A percentile compares a stretch with the other conserved stretches of the same genome.
Evolutionary conservation across 2,797 vertebrate species (phyloP).

Genomic region (Lithobates sylvaticus): DNA sequence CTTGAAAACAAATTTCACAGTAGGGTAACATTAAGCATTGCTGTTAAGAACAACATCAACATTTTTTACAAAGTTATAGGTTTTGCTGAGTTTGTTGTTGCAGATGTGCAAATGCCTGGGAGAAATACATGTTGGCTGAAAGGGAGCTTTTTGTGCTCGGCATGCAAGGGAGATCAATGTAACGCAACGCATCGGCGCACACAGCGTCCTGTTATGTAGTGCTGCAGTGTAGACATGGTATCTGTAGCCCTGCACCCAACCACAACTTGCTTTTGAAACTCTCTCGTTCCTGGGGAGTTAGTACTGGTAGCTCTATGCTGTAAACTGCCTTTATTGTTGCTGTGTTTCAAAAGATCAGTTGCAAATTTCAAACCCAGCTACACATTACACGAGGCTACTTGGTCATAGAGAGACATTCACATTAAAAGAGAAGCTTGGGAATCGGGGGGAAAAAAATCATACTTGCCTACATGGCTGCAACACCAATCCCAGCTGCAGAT

Average conservation of each 20-base stretch:
- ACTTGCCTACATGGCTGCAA: too few species aligned
- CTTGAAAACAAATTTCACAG: slow-evolving; percentile 56
- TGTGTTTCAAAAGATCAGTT: background rate
- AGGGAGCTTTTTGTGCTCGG: slow-evolving; percentile 6
- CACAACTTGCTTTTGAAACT: background rate
- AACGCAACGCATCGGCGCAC: background rate
- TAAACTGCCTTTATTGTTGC: too few species aligned
- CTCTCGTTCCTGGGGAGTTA: background rate
- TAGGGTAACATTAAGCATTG: slow-evolving; percentile 59
- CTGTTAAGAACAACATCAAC: slow-evolving; percentile 55
- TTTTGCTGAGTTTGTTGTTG: slow-evolving; percentile 52
- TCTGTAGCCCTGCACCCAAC: background rate
- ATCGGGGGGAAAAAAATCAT: too few species aligned
- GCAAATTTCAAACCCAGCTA: background rate
- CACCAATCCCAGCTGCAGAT: too few species aligned
- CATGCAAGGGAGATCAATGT: background rate
- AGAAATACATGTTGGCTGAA: slow-evolving; percentile 28
- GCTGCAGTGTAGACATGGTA: background rate
- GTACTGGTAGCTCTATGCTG: background rate
- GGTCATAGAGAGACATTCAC: too few species aligned
- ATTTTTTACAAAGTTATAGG: slow-evolving; percentile 56
- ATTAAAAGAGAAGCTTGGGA: too few species aligned
- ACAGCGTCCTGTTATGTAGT: background rate
- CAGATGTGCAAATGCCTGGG: slow-evolving; percentile 29
- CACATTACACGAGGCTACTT: too few species aligned